Evolutionary conservation across 2,888 invertebrate species (phyloP).

Genomic region (Trichacis sp.): DNA sequence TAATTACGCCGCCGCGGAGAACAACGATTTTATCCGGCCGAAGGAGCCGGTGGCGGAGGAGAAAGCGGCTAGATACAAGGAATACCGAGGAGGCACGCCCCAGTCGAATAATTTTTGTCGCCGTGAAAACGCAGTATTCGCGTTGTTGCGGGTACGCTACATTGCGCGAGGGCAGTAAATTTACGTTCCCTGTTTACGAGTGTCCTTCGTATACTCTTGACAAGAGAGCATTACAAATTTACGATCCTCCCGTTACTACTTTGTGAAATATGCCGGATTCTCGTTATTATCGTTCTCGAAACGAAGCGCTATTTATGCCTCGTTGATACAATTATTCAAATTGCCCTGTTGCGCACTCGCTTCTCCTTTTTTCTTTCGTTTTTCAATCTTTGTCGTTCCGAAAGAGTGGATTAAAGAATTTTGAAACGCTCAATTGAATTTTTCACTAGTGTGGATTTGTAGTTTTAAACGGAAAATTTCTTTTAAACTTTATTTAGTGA

Average conservation of each 20-base stretch:
- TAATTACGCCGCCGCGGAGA: slow-evolving; percentile 19
- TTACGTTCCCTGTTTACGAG: slow-evolving; percentile 21
- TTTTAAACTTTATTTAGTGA: too few relatives aligned
- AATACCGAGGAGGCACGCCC: slow-evolving; percentile 56
- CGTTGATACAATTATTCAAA: slow-evolving; percentile 6
- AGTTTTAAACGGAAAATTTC: too few relatives aligned
- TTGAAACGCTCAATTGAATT: too few relatives aligned
- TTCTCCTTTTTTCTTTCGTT: background rate
- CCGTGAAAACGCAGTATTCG: slow-evolving; percentile 27
- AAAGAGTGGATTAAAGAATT: background rate
- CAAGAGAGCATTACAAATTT: slow-evolving; percentile 24
- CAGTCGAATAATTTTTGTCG: slow-evolving; percentile 50
- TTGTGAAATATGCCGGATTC: slow-evolving; percentile 17
- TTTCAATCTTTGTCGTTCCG: slow-evolving; percentile 1
- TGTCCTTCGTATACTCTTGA: slow-evolving; percentile 23
- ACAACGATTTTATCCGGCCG: slow-evolving; percentile 22
- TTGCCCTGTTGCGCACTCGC: background rate
- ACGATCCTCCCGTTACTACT: slow-evolving; percentile 19
- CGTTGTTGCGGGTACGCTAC: slow-evolving; percentile 3
- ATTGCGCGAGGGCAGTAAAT: slow-evolving; percentile 20
- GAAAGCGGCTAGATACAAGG: slow-evolving; percentile 52
- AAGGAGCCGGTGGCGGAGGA: slow-evolving; percentile 36
- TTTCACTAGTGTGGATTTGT: too few relatives aligned
- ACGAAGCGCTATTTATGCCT: background rate
- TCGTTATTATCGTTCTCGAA: slow-evolving; percentile 5